phyloP scores from a whole-genome alignment of 1,140 invertebrate species.

The Antheraea pernyi region DNA sequence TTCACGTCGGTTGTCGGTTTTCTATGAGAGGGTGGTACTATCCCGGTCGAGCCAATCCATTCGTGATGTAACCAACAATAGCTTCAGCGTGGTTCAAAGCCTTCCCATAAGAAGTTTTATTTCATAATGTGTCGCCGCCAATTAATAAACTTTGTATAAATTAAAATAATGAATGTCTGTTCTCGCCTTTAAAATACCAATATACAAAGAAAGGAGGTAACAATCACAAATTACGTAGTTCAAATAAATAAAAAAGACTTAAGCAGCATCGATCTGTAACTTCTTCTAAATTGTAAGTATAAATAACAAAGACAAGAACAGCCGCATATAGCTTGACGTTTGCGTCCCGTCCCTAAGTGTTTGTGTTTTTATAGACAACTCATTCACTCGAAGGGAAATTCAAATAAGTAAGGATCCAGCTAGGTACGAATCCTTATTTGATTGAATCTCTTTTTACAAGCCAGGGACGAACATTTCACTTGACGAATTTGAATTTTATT shows the following conservation, averaged over 20 bases:
- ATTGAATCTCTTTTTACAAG: constrained; percentile 59
- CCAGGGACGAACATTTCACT: constrained; percentile 35
- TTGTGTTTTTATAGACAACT: constrained; percentile 28
- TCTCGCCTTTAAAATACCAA: too few relatives aligned
- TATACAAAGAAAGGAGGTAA: too few relatives aligned
- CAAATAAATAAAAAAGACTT: background rate
- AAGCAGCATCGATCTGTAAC: background rate
- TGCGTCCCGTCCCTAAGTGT: background rate
- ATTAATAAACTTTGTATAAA: too few relatives aligned
- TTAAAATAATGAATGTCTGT: too few relatives aligned
- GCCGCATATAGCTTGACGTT: background rate
- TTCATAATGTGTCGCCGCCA: too few relatives aligned
- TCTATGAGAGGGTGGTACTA: too few relatives aligned
- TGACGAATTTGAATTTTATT: constrained; percentile 67
- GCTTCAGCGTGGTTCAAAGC: too few relatives aligned
- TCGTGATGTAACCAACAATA: too few relatives aligned
- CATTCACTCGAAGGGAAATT: constrained; percentile 37
- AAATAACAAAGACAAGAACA: background rate
- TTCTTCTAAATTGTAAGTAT: background rate
- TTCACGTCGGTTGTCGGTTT: too few relatives aligned
- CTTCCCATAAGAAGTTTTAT: too few relatives aligned
- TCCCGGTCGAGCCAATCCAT: too few relatives aligned
- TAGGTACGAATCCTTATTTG: constrained; percentile 53
- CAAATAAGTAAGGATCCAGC: constrained; percentile 47
- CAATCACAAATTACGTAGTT: too few relatives aligned